Conservation (phyloP, 2,888 invertebrate species). For the Hirtodrosophila alboralis region DNA sequence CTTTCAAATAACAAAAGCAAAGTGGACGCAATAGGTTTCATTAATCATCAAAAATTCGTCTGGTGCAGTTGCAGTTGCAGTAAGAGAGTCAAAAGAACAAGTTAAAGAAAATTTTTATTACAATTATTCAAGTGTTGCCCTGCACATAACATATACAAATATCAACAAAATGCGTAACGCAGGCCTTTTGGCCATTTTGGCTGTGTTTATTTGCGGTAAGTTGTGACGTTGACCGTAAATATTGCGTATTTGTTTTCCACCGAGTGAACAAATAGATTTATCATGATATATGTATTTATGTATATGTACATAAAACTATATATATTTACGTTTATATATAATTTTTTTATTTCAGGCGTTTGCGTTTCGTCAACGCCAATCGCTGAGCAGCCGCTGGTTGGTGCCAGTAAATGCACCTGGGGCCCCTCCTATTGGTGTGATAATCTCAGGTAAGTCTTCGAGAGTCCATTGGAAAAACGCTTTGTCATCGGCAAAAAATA, state of each 20-base stretch:
- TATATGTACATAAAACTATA: neutral
- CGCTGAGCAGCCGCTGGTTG: slow-evolving; percentile 83
- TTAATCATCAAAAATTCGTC: slow-evolving; percentile 47
- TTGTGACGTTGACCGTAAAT: slow-evolving; percentile 36
- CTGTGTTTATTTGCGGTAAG: slow-evolving; percentile 84
- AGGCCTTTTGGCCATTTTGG: slow-evolving; percentile 84
- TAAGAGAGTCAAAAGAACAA: slow-evolving; percentile 31
- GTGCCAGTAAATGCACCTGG: slow-evolving; percentile 89
- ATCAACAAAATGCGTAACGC: slow-evolving; percentile 82
- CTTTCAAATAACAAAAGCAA: slow-evolving; percentile 35
- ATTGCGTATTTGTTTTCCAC: slow-evolving; percentile 44
- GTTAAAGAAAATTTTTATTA: slow-evolving; percentile 7
- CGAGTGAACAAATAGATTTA: slow-evolving; percentile 12
- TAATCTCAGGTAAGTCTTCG: slow-evolving; percentile 80
- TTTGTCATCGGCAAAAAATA: slow-evolving; percentile 45
- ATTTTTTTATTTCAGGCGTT: slow-evolving; percentile 41
- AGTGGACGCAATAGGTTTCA: slow-evolving; percentile 38
- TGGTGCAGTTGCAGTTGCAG: slow-evolving; percentile 47
- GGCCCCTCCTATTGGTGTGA: slow-evolving; percentile 93
- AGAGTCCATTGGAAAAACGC: slow-evolving; percentile 39
- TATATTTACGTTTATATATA: slow-evolving; percentile 8
- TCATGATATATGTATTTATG: neutral
- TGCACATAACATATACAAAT: slow-evolving; percentile 5
- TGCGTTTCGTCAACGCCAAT: slow-evolving; percentile 57
- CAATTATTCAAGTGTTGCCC: slow-evolving; percentile 12